Percentiles rank a stretch among this genome's conserved stretches.
Evolutionary conservation across 2,797 vertebrate genomes (phyloP).

Genomic region (Platyrinchus mystaceus): DNA sequence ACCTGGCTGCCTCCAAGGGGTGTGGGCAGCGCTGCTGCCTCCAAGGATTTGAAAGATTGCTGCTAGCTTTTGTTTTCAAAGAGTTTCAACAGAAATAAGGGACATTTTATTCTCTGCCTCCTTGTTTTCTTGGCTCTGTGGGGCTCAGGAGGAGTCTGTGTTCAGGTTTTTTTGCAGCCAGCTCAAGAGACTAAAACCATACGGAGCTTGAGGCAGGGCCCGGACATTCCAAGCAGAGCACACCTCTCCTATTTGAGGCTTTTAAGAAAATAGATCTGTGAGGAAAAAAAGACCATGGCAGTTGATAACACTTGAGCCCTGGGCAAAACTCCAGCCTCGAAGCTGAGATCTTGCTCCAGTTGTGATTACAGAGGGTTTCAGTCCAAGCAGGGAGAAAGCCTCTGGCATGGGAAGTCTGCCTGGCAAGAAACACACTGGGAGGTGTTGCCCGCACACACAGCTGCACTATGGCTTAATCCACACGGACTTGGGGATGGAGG

Average conservation of each 20-base stretch:
- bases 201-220: not conserved
- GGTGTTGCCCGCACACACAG: not conserved
- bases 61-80: not conserved
- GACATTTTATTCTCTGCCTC: not conserved
- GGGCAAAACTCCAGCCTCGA: not conserved
- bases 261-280: not conserved
- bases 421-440: fast-evolving
- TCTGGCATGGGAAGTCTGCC: not conserved
- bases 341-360: not conserved
- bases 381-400: not conserved
- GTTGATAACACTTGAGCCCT: not conserved
- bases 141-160: not conserved
- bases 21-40: not conserved
- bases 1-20: not conserved
- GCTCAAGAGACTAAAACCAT: not conserved
- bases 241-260: not conserved
- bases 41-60: not conserved
- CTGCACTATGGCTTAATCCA: not conserved
- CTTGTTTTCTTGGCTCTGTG: not conserved
- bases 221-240: not conserved
- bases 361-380: not conserved
- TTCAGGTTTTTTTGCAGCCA: not conserved
- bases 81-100: not conserved
- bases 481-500: not conserved
- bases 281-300: not conserved